Base-by-base conservation (phyloP, 2,113 vertebrate species). In the Solea solea region DNA sequence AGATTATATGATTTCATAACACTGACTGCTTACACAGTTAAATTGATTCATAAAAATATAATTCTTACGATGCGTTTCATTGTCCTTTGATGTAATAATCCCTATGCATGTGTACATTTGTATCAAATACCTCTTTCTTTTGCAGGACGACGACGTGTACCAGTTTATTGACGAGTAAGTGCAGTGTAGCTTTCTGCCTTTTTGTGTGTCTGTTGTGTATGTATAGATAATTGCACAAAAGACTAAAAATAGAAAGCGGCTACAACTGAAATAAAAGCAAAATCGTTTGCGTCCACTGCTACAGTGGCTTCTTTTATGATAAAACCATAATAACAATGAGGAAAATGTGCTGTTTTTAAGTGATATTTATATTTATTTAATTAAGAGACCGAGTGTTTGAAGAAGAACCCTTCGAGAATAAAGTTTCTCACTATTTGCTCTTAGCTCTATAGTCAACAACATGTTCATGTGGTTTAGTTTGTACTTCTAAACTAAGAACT, bases 121-220 rank as follows among this genome's bases (percentile, higher is more conserved):
- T 58, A 65, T 50, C 7, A 66, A 63, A 62, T 58, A 15, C 69
- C 67, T 15, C 3, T 76, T 77, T 72, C 34, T 90, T 11, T 88
- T 85, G 41, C 67, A 94, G 93, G 85, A 89, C 48, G 81, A 93
- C 0, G 82, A 94, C 0, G 76, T 93, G 44, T 94, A 94, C 53
- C 92, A 94, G 55, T 64, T 63, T 54, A 90, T 94, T 45, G 92
- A 94, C 49, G 87, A 86, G 94, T 94, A 80, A 93, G 93, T 92
- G 57, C 21, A 58, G 42, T 8, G 44, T 45, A 10, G 69, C 2
- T 1, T 66, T 59, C 34, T 62, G 11, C 11, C 5, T 74, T 21
- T n/a, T 58, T 25, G n/a, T 16, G 6, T 40, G 5, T 16, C 25
- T 39, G 28, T 6, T 25, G 11, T 57, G 8, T 71, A 48, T 68